phyloP scores from a whole-genome alignment of 2,797 vertebrate species.

The Microctenopoma stevenorrisi region DNA sequence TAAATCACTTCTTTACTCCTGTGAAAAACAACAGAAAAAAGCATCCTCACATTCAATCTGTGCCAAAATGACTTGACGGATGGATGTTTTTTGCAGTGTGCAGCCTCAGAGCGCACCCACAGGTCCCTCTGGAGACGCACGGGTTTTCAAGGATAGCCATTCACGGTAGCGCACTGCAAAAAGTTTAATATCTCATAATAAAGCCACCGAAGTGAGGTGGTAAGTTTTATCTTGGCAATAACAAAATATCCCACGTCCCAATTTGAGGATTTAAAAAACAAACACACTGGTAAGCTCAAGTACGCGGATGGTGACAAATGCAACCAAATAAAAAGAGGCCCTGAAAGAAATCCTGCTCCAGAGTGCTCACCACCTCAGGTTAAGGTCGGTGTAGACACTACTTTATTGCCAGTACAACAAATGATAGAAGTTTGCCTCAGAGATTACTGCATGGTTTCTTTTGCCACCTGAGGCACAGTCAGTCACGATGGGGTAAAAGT shows the following conservation, averaged over 20 bases:
- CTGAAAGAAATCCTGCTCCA: too few relatives aligned
- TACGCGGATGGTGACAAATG: too few relatives aligned
- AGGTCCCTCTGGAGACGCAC: conserved; percentile 38
- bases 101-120: conserved; percentile 42
- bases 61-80: conserved; percentile 10
- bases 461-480: conserved; percentile 1
- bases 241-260: too few relatives aligned
- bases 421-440: not conserved
- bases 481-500: not conserved
- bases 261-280: too few relatives aligned
- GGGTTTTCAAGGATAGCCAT: conserved; percentile 17
- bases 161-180: conserved; percentile 23
- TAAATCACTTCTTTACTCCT: not conserved
- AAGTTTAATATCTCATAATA: not conserved
- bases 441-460: conserved; percentile 26
- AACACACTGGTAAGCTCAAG: too few relatives aligned
- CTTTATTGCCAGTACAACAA: too few relatives aligned
- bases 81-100: conserved; percentile 62
- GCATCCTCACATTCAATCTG: conserved; percentile 17
- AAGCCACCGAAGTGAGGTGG: too few relatives aligned
- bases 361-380: too few relatives aligned
- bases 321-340: too few relatives aligned
- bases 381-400: too few relatives aligned
- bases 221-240: too few relatives aligned
- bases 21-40: not conserved